Evolutionary conservation across 2,888 invertebrate species (phyloP).

Genomic region (Petrolisthes manimaculis): DNA sequence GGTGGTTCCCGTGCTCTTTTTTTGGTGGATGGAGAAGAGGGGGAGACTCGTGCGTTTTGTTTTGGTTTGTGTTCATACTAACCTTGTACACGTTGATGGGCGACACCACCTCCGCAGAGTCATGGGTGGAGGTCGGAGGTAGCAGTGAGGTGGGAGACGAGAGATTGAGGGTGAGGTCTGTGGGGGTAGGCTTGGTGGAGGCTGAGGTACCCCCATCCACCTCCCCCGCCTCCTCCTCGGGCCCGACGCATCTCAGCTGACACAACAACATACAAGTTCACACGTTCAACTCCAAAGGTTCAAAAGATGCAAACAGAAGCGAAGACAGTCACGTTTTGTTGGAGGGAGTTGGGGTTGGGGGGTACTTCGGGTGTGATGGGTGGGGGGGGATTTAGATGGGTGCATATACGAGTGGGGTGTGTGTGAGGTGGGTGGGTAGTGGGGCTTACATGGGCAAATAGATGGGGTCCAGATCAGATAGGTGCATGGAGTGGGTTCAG

Average conservation of each 20-base stretch:
- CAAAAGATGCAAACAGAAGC: slow-evolving; percentile 10
- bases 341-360: slow-evolving; percentile 12
- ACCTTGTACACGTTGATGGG: slow-evolving; percentile 59
- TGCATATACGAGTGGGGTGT: not conserved
- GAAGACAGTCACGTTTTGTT: not conserved
- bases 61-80: slow-evolving; percentile 21
- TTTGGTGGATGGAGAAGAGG: slow-evolving; percentile 20
- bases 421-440: not conserved
- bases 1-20: slow-evolving; percentile 36
- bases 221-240: slow-evolving; percentile 20
- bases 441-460: not conserved
- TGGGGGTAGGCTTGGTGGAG: slow-evolving; percentile 32
- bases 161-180: slow-evolving; percentile 44
- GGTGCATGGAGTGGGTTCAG: too few relatives aligned
- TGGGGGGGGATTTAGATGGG: not conserved
- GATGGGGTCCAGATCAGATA: too few relatives aligned
- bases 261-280: slow-evolving; percentile 33
- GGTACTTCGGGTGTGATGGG: not conserved
- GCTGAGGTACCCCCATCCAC: slow-evolving; percentile 17
- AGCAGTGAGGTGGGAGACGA: slow-evolving; percentile 43
- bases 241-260: slow-evolving; percentile 48
- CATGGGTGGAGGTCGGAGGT: slow-evolving; percentile 33
- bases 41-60: slow-evolving; percentile 10
- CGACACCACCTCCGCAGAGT: slow-evolving; percentile 49
- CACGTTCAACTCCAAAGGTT: slow-evolving; percentile 21